Evolutionary conservation across 1,140 invertebrate species (phyloP).

Genomic region (Adelges cooleyi): DNA sequence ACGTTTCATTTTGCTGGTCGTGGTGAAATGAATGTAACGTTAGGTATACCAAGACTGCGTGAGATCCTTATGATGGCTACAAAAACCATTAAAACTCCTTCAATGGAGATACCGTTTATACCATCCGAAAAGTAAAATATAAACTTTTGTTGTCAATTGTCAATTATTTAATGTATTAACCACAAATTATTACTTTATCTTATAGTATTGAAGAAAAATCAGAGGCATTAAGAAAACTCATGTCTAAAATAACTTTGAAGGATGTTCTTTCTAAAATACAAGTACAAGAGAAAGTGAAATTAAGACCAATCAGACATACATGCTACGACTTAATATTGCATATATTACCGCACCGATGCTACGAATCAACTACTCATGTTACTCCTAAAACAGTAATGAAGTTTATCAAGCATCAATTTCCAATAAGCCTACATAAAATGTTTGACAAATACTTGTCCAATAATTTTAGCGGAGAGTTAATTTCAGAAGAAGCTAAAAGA

Average conservation of each 20-base stretch:
- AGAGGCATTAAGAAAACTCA: constrained; percentile 52
- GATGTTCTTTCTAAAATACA: constrained; percentile 67
- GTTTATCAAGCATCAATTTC: constrained; percentile 53
- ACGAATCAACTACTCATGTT: constrained; percentile 56
- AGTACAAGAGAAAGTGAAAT: constrained; percentile 49
- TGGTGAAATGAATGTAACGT: constrained; percentile 99
- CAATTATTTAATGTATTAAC: too few relatives aligned
- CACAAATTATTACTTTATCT: background rate
- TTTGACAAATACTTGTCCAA: constrained; percentile 34
- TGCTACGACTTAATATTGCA: constrained; percentile 46
- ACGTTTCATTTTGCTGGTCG: constrained; percentile 99
- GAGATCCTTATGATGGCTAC: constrained; percentile 96
- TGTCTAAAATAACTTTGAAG: constrained; percentile 63
- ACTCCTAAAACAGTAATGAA: constrained; percentile 57
- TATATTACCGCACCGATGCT: constrained; percentile 59
- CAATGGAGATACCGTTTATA: constrained; percentile 82
- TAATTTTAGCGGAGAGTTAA: constrained; percentile 32
- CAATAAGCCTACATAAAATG: constrained; percentile 37
- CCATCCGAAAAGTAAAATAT: constrained; percentile 3
- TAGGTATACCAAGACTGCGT: constrained; percentile 89
- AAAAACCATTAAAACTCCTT: constrained; percentile 81
- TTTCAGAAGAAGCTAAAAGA: constrained; percentile 31
- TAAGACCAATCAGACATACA: constrained; percentile 41
- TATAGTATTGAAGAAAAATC: constrained; percentile 43
- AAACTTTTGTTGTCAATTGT: too few relatives aligned